Base-by-base conservation (phyloP, 1,140 invertebrate genomes). In the Papilio glaucus region DNA sequence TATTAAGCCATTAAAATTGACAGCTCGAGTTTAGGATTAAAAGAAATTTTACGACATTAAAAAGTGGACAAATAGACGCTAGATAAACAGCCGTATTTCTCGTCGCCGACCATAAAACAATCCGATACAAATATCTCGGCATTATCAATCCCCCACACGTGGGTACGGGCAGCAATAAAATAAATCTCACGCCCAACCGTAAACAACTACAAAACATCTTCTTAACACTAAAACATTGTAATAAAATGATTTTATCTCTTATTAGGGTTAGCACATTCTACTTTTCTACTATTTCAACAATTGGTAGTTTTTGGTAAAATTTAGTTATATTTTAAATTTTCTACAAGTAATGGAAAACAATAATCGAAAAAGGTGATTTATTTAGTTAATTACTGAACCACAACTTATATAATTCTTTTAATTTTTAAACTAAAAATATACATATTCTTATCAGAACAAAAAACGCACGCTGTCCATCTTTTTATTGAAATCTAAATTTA, bases 151-250 rank as follows among this genome's bases (percentile, higher is more conserved):
- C 69, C 73, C 18, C 39, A 41, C 71, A 57, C 73, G 53, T 39
- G 53, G 62, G 42, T 26, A n/a, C 21, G 45, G 38, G 73, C 71
- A 39, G 63, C 76, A 73, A 74, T 80, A 79, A 83, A 77, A 81
- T 84, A 82, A 84, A 84, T 82, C 77, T 77, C 72, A 63, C 45
- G 72, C 74, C 62, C 72, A 69, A 57, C 53, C 63, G 45, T 68
- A 72, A 68, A 73, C 42, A 72, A 63, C 65, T 67, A 74, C 49
- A 73, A 60, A 49, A 63, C 39, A 72, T 42, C 73, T 45, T 65
- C 61, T 81, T 78, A 75, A 80, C 73, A 78, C 76, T 76, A 76
- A 81, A 81, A 79, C 77, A 69, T 75, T 77, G 76, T 78, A 80
- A 81, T 84, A 81, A 83, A 83, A 65, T 21, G 15, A 21, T 65